Base-by-base conservation (phyloP, 2,113 vertebrate genomes). In the Nyctereutes procyonoides region DNA sequence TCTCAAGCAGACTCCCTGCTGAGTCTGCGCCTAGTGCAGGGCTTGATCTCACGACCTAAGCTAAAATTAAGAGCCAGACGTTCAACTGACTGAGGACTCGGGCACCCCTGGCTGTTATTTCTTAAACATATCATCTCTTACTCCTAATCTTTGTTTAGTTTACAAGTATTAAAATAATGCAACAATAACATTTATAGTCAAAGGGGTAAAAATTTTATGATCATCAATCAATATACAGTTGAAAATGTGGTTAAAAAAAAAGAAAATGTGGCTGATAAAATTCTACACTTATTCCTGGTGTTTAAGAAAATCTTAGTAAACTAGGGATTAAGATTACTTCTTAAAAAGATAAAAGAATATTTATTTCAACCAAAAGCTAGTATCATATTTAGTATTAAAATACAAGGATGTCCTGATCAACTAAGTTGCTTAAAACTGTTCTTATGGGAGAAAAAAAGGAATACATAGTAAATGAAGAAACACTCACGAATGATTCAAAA, bases 281-380 rank as follows among this genome's bases (percentile, higher is more conserved):
- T 63, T 92, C 63, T 30, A 86, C 7, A 51, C 56, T 56, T 48
- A 84, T 84, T 77, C n/a, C 22, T 69, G 14, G 65, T 53, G 53
- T 56, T 92, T 69, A 83, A 83, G 28, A 96, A 96, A 92, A 95
- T 77, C 15, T 92, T 88, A 88, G 19, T 92, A 76, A 94, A 56
- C 2, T 51, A 92, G 16, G 19, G 69, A 92, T 48, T 24, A 84
- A 89, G 53, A 17, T 69, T 56, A 84, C 43, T 88, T 88, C 48
- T 93, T 79, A 74, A 65, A 87, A 87, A 71, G 74, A 84, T 48
- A 15, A 17, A 69, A 79, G 51, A 86, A n/a, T n/a, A 63, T 30
- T 77, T 84, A 83, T 30, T 81, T 94, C 60, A 95, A 53, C n/a
- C 71, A 53, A 76, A 92, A 93, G 19, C 73, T 69, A 80, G 35